Evolutionary conservation across 1,140 invertebrate species (phyloP).

Genomic region (Phthorimaea operculella): DNA sequence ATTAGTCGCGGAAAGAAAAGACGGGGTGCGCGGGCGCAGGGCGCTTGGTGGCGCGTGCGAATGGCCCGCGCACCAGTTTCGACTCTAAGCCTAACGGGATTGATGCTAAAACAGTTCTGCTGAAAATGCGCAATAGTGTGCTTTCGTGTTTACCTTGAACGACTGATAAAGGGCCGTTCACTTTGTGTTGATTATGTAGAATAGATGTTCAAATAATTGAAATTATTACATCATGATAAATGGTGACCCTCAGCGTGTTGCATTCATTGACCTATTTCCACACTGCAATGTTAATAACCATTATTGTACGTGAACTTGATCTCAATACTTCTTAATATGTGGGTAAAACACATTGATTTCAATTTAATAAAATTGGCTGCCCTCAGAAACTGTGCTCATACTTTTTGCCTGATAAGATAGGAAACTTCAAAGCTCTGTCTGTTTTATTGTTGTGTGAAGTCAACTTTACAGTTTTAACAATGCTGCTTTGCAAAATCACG

Average conservation of each 20-base stretch:
- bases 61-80: slow-evolving; percentile 3
- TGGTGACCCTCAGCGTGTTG: background rate
- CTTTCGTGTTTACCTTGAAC: slow-evolving; percentile 43
- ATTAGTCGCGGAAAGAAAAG: slow-evolving; percentile 41
- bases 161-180: slow-evolving; percentile 49
- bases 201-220: slow-evolving; percentile 11
- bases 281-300: too few relatives aligned
- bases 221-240: slow-evolving; percentile 2
- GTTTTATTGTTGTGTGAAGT: too few relatives aligned
- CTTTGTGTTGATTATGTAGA: slow-evolving; percentile 24
- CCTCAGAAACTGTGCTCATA: too few relatives aligned
- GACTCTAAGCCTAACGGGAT: slow-evolving; percentile 18
- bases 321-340: too few relatives aligned
- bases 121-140: slow-evolving; percentile 7
- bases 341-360: too few relatives aligned
- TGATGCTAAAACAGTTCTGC: background rate
- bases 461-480: too few relatives aligned
- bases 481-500: too few relatives aligned
- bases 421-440: too few relatives aligned
- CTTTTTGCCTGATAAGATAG: too few relatives aligned
- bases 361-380: too few relatives aligned
- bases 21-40: slow-evolving; percentile 15
- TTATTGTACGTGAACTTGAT: too few relatives aligned
- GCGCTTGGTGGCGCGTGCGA: slow-evolving; percentile 11
- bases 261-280: too few relatives aligned